These are phyloP conservation scores for Aphelenchoides bicaudatus DNA, from an alignment of 2,888 invertebrate species.

Conservation along the genomic window DNA sequence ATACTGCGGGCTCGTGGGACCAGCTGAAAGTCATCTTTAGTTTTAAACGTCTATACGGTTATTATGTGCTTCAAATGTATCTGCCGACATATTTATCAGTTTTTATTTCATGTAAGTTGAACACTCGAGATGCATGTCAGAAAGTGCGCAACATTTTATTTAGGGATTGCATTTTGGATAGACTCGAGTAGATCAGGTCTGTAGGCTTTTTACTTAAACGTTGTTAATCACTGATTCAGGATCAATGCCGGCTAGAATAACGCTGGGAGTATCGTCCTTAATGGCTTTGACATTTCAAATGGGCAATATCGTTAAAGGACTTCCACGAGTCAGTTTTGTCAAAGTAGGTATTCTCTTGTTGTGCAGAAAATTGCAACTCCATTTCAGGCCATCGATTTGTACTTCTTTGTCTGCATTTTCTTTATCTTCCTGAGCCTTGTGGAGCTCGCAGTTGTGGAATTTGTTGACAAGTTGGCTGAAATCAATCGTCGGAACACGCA, in stretches of 20 bases:
- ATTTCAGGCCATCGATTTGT: constrained; percentile 57
- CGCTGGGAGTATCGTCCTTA: constrained; percentile 54
- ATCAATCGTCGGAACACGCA: constrained; percentile 1
- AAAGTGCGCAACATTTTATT: constrained; percentile 20
- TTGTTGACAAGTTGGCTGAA: constrained; percentile 50
- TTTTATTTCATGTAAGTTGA: constrained; percentile 28
- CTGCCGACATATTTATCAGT: constrained; percentile 58
- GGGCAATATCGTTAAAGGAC: constrained; percentile 57
- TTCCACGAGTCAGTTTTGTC: constrained; percentile 59
- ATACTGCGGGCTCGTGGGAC: constrained; percentile 59
- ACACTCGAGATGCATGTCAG: neutral
- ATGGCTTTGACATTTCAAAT: constrained; percentile 60
- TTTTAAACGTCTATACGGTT: constrained; percentile 59
- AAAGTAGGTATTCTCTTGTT: constrained; percentile 42
- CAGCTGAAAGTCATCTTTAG: constrained; percentile 58
- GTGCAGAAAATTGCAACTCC: neutral
- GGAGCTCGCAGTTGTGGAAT: constrained; percentile 58
- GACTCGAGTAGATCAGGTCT: constrained; percentile 43
- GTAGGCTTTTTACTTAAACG: too few relatives aligned
- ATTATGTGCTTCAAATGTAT: constrained; percentile 60
- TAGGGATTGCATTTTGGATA: constrained; percentile 60
- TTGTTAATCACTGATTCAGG: too few relatives aligned
- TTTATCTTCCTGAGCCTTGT: constrained; percentile 59
- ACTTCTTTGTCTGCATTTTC: constrained; percentile 59
- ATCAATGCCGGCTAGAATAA: constrained; percentile 59